Evolutionary conservation across 2,797 vertebrate genomes (phyloP).

Genomic region (Peromyscus attwateri): DNA sequence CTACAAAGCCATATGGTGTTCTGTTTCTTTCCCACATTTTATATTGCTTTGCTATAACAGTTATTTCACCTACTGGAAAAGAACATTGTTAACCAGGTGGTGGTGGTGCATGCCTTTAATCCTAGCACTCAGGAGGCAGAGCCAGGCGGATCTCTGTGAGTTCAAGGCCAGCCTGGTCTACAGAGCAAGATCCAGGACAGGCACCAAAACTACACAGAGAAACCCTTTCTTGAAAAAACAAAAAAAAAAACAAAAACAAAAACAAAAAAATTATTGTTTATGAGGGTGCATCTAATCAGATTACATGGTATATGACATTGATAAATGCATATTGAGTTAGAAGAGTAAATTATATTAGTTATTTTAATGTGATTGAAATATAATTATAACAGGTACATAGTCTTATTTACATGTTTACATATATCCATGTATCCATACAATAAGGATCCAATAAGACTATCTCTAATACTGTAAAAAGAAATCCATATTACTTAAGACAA

Average conservation of each 20-base stretch:
- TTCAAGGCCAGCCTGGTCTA: no score
- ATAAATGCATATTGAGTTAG: no score
- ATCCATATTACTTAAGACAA: neutral
- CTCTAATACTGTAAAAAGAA: neutral
- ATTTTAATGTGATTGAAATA: slow-evolving; percentile 23
- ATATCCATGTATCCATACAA: neutral
- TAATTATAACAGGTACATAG: neutral
- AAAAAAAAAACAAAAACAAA: no score
- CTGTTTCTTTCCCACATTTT: neutral
- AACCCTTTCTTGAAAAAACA: no score
- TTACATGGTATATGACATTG: neutral
- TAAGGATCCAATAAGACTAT: neutral
- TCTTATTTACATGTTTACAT: neutral
- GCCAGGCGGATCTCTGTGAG: no score
- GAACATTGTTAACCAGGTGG: neutral
- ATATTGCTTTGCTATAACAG: neutral
- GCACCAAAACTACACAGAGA: no score
- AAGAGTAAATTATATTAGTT: neutral
- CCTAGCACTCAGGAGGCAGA: no score
- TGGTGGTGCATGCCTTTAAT: no score
- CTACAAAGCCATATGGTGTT: neutral
- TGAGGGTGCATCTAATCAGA: neutral
- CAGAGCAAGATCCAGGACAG: no score
- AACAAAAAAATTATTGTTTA: neutral
- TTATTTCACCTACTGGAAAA: neutral